Base-by-base conservation (phyloP, 2,888 invertebrate species). In the Ommatoiulus sabulosus region DNA sequence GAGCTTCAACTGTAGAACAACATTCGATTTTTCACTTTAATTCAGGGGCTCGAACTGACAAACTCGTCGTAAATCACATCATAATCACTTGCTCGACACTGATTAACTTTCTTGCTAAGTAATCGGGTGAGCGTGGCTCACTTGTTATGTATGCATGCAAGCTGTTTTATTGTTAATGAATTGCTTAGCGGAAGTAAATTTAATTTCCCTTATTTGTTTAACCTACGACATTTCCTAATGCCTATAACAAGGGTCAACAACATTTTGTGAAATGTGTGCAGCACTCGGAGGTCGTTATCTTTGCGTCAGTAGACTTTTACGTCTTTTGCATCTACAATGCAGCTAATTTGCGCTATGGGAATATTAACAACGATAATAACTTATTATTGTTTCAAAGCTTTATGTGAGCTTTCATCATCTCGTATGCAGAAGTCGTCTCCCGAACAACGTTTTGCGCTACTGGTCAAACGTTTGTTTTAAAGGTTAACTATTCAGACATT, bases 121-220 rank as follows among this genome's bases (percentile, higher is more conserved):
- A 10, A 24, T 24, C 72, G 8, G 1, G 2, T 24, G 24, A 12
- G 12, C 72, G 72, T 24, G 7, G 72, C 24, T 72, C 24, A 72
- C 24, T 24, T 72, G 35, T 72, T 72, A 72, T 10, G 24, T 24
- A 24, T 24, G 72, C 24, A 24, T 24, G 24, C 24, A 24, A 20
- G 24, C 10, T 24, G 72, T 72, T 72, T 35, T 24, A 10, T 24
- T 72, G 24, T 72, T 24, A 72, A 72, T 72, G 72, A 72, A 72
- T 24, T 72, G 72, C 24, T 72, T 72, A 24, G 72, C 24, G 72
- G 72, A 72, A 72, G 72, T 72, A 72, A 72, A 72, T 10, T 72
- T 72, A 72, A 72, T 63, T 72, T 72, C 63, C 63, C 20, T 5
- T 72, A 24, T 72, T 72, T 72, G 24, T 24, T 24, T 72, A 72